Conservation (phyloP, 2,888 invertebrate species). For the Noctua janthe region DNA sequence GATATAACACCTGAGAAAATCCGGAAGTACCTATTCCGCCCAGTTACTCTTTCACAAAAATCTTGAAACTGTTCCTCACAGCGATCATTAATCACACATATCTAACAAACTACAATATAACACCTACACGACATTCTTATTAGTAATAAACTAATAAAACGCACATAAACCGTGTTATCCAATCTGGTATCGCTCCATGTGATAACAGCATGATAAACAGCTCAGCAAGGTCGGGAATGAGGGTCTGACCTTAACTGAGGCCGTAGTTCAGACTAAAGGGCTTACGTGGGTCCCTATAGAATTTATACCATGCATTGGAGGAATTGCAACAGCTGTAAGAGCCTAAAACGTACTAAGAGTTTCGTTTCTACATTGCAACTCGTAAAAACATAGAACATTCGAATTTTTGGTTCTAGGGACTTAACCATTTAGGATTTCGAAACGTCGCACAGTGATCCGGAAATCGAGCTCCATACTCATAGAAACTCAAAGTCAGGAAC, state of each 20-base stretch:
- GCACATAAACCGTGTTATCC: slow-evolving; percentile 47
- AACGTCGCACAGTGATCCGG: no score
- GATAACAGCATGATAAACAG: slow-evolving; percentile 36
- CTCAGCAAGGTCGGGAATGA: slow-evolving; percentile 27
- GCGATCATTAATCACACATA: slow-evolving; percentile 11
- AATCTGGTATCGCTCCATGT: slow-evolving; percentile 10
- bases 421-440: no score
- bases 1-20: not conserved
- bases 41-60: not conserved
- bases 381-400: not conserved
- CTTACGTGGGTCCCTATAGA: not conserved
- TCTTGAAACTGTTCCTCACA: not conserved
- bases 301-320: not conserved
- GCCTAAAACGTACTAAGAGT: not conserved
- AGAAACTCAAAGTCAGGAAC: no score
- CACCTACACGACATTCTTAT: slow-evolving; percentile 37
- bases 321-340: not conserved
- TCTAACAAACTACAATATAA: slow-evolving; percentile 5
- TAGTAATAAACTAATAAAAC: slow-evolving; percentile 49
- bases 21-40: not conserved
- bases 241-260: slow-evolving; percentile 39
- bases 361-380: not conserved
- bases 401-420: no score
- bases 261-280: not conserved
- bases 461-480: no score